phyloP scores from a whole-genome alignment of 2,888 invertebrate species.

The Electrophaes corylata region DNA sequence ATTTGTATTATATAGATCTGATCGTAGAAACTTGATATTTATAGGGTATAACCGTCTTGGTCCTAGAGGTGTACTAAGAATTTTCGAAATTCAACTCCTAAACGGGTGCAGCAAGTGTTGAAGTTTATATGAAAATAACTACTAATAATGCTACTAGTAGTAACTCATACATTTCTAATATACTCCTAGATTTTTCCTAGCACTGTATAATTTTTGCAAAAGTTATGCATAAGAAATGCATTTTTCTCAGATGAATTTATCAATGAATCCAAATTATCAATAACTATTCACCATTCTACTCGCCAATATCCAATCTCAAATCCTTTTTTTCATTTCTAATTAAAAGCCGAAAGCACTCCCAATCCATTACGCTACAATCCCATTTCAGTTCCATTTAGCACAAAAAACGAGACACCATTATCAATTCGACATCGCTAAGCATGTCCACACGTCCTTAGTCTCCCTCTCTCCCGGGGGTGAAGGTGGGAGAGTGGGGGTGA shows the following conservation, averaged over 20 bases:
- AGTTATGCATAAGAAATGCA: too few relatives aligned
- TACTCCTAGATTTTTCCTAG: too few relatives aligned
- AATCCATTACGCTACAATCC: conserved; percentile 45
- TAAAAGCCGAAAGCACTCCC: conserved; percentile 40
- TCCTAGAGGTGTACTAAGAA: too few relatives aligned
- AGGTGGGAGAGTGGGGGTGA: conserved; percentile 52
- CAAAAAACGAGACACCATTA: conserved; percentile 63
- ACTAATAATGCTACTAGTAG: too few relatives aligned
- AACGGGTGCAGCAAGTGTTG: too few relatives aligned
- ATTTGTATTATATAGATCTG: too few relatives aligned
- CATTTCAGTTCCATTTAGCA: conserved; percentile 47
- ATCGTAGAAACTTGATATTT: too few relatives aligned
- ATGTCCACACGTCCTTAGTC: conserved; percentile 68
- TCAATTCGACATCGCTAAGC: conserved; percentile 75
- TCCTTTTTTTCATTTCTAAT: conserved; percentile 29
- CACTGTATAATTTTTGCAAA: neutral
- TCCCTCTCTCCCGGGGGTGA: conserved; percentile 14
- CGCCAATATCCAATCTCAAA: conserved; percentile 16
- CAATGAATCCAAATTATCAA: neutral
- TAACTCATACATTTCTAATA: too few relatives aligned
- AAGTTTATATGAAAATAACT: too few relatives aligned
- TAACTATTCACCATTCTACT: neutral
- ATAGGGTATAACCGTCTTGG: too few relatives aligned
- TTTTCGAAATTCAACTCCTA: too few relatives aligned
- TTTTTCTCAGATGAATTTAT: neutral